Percentiles rank a stretch among this genome's conserved stretches.
Evolutionary conservation across 1,140 invertebrate species (phyloP).

Genomic region (Neomicropteryx cornuta): DNA sequence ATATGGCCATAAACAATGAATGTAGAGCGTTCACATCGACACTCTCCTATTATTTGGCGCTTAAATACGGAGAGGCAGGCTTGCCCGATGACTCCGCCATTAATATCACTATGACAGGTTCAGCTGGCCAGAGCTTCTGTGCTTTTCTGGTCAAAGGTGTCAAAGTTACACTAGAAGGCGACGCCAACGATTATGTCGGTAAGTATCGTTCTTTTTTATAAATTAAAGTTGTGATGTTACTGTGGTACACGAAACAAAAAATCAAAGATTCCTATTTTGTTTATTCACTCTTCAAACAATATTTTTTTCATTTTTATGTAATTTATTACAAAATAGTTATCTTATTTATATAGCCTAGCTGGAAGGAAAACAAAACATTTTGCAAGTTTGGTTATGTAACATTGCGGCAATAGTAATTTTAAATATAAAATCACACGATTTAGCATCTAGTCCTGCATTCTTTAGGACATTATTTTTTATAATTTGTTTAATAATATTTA

Average conservation of each 20-base stretch:
- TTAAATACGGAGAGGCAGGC: constrained; percentile 80
- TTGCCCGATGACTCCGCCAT: constrained; percentile 74
- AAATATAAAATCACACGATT: too few species aligned
- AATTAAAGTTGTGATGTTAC: constrained; percentile 40
- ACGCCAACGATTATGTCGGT: constrained; percentile 98
- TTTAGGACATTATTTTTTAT: too few species aligned
- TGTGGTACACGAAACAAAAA: constrained; percentile 2
- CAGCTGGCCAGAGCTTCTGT: constrained; percentile 98
- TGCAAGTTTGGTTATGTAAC: too few species aligned
- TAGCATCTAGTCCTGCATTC: too few species aligned
- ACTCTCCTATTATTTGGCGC: constrained; percentile 87
- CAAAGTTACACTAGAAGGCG: constrained; percentile 85
- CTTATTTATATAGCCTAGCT: constrained; percentile 4
- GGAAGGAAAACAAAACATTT: constrained; percentile 11
- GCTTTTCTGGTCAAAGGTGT: constrained; percentile 93
- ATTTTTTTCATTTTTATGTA: constrained; percentile 4
- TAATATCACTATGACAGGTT: constrained; percentile 78
- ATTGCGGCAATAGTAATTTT: too few species aligned
- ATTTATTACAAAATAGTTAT: constrained; percentile 3
- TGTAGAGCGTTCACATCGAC: constrained; percentile 88
- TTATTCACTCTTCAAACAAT: background rate
- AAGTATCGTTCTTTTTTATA: constrained; percentile 15
- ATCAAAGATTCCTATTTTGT: constrained; percentile 1
- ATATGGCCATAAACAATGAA: constrained; percentile 82
- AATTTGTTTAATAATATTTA: too few species aligned